These are phyloP conservation scores for Orchesella flavescens DNA, from an alignment of 2,888 invertebrate genomes.

Conservation along the genomic window DNA sequence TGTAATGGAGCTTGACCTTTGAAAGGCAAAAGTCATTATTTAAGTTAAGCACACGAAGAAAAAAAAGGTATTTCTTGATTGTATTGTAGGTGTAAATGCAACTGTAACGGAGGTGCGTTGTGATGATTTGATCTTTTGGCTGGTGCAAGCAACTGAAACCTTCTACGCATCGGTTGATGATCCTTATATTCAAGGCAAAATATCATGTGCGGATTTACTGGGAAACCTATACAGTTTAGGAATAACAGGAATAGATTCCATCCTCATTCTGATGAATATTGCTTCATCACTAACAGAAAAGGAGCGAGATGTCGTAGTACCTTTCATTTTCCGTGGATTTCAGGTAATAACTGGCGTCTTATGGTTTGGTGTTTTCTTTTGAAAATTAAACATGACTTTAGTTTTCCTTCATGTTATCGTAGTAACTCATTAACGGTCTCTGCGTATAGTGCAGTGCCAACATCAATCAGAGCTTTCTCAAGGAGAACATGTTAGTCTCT, in stretches of 20 bases:
- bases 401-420: slow-evolving; percentile 14
- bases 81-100: slow-evolving; percentile 43
- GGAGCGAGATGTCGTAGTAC: slow-evolving; percentile 54
- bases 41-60: no score
- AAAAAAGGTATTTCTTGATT: slow-evolving; percentile 11
- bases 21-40: no score
- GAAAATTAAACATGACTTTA: neutral
- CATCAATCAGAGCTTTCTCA: neutral
- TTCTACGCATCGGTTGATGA: slow-evolving; percentile 56
- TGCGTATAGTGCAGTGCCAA: slow-evolving; percentile 20
- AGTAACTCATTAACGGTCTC: slow-evolving; percentile 19
- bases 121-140: slow-evolving; percentile 52
- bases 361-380: neutral
- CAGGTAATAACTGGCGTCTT: slow-evolving; percentile 24
- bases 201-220: slow-evolving; percentile 51
- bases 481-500: slow-evolving; percentile 27
- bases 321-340: slow-evolving; percentile 56
- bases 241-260: slow-evolving; percentile 57
- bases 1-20: neutral
- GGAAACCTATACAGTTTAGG: slow-evolving; percentile 53
- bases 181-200: slow-evolving; percentile 56
- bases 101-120: slow-evolving; percentile 56
- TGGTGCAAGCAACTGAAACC: slow-evolving; percentile 54
- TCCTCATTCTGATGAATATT: slow-evolving; percentile 53
- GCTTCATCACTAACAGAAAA: slow-evolving; percentile 49